These are phyloP conservation scores for Mythimna impura DNA, from an alignment of 2,888 invertebrate species.

Conservation along the genomic window DNA sequence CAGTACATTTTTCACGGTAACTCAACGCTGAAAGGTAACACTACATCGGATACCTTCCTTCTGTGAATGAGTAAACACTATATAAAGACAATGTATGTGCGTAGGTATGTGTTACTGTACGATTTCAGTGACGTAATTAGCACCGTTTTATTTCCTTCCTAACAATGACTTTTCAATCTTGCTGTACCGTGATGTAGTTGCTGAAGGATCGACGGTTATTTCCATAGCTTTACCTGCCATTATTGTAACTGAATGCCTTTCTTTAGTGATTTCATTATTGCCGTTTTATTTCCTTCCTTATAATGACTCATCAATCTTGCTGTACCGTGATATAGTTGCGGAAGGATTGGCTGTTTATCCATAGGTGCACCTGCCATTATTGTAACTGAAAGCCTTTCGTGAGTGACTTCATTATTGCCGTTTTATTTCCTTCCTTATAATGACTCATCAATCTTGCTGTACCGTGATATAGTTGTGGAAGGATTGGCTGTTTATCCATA, in stretches of 20 bases:
- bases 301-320: conserved; percentile 16
- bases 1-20: conserved; percentile 14
- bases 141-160: conserved; percentile 9
- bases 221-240: no score
- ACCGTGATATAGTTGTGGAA: neutral
- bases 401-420: neutral
- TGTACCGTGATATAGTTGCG: neutral
- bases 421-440: conserved; percentile 17
- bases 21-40: conserved; percentile 37
- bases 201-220: neutral
- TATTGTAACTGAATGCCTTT: neutral
- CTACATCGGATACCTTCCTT: conserved; percentile 12
- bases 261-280: conserved; percentile 5
- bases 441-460: conserved; percentile 5
- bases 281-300: conserved; percentile 6
- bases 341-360: neutral
- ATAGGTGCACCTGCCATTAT: no score
- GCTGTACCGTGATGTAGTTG: no score
- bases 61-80: conserved; percentile 29
- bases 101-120: conserved; percentile 1
- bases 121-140: conserved; percentile 16
- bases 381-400: neutral
- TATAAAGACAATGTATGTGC: conserved; percentile 23
- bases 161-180: conserved; percentile 15
- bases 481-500: no score